Evolutionary conservation across 2,888 invertebrate species (phyloP), one percentile per base, ranked within the genome.

Genomic region (Leptopilina myrica): DNA sequence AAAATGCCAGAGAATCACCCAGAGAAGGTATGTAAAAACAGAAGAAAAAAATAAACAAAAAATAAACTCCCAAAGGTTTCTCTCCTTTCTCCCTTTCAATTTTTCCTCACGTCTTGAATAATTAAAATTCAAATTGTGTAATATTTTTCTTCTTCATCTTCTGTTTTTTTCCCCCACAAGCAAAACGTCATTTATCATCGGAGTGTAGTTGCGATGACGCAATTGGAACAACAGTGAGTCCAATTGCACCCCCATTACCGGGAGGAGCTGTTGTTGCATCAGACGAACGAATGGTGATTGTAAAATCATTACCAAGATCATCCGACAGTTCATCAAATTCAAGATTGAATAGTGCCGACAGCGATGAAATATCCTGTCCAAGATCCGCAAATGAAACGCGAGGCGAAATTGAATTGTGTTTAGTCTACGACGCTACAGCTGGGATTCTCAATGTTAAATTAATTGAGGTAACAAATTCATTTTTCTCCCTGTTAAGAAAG

Each of bases 391-490:
- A 93, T 81, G 94, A 95, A 81, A 89, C 93, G 20, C 92, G 94
- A 15, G 96, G 96, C 46, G 94, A 94, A 75, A 89, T 96, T 67
- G 94, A 95, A 87, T 90, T 96, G 15, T 93, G 93, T 49, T 89
- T 96, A 56, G 91, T 92, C 49, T 95, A 95, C 88, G 95, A 95
- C 89, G 92, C 93, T 0, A 93, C 94, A 76, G 94, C 94, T 20
- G 94, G 94, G 11, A 92, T 95, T 79, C 92, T 96, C 53, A 94
- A 94, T 0, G 94, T 95, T 9, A 92, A 93, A 80, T 92, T 96
- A 9, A 92, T 95, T 78, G 95, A 95, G 92, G 95, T 95, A 83
- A 91, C 20, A 7, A 7, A 26, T 5, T 11, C 8, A 49, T 11
- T 64, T 67, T 49, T 33, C 33, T 33, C 33, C 49, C 33, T 3